A percentile compares a stretch with the other conserved stretches of the same genome.
phyloP scores from a whole-genome alignment of 23 tunicate genomes.

The Halocynthia roretzi region DNA sequence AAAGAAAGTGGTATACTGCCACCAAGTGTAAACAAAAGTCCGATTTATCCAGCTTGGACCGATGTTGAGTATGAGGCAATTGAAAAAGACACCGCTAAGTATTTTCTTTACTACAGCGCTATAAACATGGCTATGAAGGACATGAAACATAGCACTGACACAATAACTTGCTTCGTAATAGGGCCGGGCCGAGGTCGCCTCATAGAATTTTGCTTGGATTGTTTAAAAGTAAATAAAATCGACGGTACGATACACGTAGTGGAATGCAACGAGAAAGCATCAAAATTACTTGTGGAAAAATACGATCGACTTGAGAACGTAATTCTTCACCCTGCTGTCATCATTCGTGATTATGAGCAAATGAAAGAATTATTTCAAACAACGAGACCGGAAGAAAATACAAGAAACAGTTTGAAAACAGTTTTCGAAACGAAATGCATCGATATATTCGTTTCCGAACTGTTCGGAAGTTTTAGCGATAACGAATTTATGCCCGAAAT shows the following conservation, averaged over 20 bases:
- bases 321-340: conserved; percentile 30
- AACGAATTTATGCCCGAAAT: conserved; percentile 78
- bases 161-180: conserved; percentile 29
- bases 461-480: conserved; percentile 81
- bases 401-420: not conserved
- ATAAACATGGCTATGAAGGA: conserved; percentile 31
- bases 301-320: conserved; percentile 12
- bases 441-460: conserved; percentile 58
- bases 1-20: conserved; percentile 39
- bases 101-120: conserved; percentile 69
- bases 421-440: conserved; percentile 13
- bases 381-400: not conserved
- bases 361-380: not conserved
- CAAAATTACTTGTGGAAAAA: conserved; percentile 25
- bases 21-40: conserved; percentile 62
- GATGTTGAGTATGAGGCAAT: conserved; percentile 60
- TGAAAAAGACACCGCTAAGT: conserved; percentile 79
- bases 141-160: not conserved
- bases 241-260: conserved; percentile 42
- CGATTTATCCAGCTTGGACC: conserved; percentile 61
- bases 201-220: conserved; percentile 58
- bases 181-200: conserved; percentile 87
- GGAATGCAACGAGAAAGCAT: conserved; percentile 39
- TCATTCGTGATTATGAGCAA: conserved; percentile 36
- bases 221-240: conserved; percentile 20